These are phyloP conservation scores for Nesometra sesokonis DNA, from an alignment of 35 echinoderm and acorn worm species.

Conservation along the genomic window DNA sequence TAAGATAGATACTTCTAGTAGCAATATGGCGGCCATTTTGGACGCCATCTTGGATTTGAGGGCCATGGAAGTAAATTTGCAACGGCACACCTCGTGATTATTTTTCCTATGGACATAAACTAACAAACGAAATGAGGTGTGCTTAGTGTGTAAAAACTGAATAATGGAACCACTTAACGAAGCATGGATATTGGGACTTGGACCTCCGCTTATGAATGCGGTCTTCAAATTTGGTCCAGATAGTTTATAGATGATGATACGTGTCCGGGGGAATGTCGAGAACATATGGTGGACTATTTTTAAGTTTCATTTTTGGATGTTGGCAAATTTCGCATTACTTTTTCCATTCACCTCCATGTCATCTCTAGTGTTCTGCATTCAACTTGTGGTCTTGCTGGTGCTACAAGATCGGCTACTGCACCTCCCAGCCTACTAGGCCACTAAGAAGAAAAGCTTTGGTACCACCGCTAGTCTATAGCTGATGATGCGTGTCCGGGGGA, in stretches of 20 bases:
- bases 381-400: constrained; percentile 65
- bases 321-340: constrained; percentile 89
- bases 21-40: too few species aligned
- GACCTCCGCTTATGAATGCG: constrained; percentile 55
- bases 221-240: constrained; percentile 93
- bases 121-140: too few species aligned
- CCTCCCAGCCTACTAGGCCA: constrained; percentile 10
- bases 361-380: constrained; percentile 84
- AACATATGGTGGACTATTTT: constrained; percentile 98
- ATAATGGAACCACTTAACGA: too few species aligned
- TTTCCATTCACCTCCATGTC: constrained; percentile 98
- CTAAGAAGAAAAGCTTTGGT: background rate
- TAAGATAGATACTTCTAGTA: too few species aligned
- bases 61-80: too few species aligned
- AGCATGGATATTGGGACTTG: too few species aligned
- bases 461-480: background rate
- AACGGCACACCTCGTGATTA: too few species aligned
- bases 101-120: too few species aligned
- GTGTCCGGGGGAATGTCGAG: constrained; percentile 95
- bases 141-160: too few species aligned
- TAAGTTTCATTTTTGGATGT: constrained; percentile 90
- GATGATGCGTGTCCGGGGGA: constrained; percentile 63
- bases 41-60: too few species aligned
- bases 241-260: constrained; percentile 77
- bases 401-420: constrained; percentile 64